A percentile compares a stretch with the other conserved stretches of the same genome.
Conservation (phyloP, 2,797 vertebrate species). For the Cossypha caffra region DNA sequence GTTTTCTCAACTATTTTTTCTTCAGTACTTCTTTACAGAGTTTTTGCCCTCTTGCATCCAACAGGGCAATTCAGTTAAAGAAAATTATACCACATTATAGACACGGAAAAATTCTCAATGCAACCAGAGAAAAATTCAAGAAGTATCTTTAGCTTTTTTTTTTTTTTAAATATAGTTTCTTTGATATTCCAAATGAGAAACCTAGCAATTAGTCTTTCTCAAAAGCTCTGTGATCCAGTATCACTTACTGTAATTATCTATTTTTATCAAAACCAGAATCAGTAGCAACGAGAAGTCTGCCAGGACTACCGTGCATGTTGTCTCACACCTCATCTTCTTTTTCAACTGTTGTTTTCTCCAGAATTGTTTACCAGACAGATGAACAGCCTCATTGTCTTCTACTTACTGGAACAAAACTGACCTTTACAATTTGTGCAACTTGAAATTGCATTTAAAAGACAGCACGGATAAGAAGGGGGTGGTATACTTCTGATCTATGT, state of each 20-base stretch:
- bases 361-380: background rate
- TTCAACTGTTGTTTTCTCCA: background rate
- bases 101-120: background rate
- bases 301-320: background rate
- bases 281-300: background rate
- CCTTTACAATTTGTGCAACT: background rate
- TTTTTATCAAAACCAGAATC: background rate
- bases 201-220: background rate
- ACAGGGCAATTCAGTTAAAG: background rate
- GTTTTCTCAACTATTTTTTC: background rate
- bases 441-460: background rate
- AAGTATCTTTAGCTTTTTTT: background rate
- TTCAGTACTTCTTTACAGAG: background rate
- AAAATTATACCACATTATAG: background rate
- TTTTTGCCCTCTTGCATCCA: background rate
- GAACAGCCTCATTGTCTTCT: background rate
- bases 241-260: conserved; percentile 3
- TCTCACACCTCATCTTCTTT: background rate
- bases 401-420: background rate
- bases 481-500: background rate
- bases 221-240: background rate
- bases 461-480: background rate
- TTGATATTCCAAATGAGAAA: background rate
- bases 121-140: background rate
- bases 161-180: background rate